phyloP scores from a whole-genome alignment of 2,113 vertebrate species.

The Passer montanus region DNA sequence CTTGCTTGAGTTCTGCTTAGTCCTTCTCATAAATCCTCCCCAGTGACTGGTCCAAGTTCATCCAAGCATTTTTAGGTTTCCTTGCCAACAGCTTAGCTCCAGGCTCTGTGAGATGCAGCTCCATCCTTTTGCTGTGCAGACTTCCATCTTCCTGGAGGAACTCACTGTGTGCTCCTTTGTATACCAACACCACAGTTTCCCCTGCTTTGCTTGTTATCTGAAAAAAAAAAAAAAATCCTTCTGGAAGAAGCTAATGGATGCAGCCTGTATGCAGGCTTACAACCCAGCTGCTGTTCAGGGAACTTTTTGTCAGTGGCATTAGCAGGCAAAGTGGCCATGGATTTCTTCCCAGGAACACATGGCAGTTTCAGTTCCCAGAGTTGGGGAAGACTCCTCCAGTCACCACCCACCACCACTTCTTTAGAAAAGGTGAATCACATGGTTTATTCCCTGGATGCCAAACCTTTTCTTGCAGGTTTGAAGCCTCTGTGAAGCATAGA shows the following conservation, averaged over 20 bases:
- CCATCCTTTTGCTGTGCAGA: neutral
- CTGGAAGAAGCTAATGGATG: neutral
- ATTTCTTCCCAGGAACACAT: neutral
- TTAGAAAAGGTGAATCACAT: neutral
- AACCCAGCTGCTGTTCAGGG: neutral
- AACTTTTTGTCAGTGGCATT: neutral
- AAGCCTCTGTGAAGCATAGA: neutral
- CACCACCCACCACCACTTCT: neutral
- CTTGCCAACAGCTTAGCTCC: neutral
- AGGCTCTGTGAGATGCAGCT: neutral
- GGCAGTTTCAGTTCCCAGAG: neutral
- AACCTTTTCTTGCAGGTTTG: neutral
- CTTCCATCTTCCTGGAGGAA: neutral
- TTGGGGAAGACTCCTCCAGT: neutral
- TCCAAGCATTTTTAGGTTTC: neutral
- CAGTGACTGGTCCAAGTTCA: neutral
- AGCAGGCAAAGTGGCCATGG: neutral
- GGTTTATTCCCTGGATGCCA: neutral
- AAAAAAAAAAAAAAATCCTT: neutral
- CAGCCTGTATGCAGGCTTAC: neutral
- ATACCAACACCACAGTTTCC: neutral
- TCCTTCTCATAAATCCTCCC: neutral
- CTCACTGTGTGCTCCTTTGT: neutral
- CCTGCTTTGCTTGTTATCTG: neutral
- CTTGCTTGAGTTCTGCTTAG: neutral